Evolutionary conservation across 1,140 invertebrate species (phyloP).

Genomic region (Conus ventricosus): DNA sequence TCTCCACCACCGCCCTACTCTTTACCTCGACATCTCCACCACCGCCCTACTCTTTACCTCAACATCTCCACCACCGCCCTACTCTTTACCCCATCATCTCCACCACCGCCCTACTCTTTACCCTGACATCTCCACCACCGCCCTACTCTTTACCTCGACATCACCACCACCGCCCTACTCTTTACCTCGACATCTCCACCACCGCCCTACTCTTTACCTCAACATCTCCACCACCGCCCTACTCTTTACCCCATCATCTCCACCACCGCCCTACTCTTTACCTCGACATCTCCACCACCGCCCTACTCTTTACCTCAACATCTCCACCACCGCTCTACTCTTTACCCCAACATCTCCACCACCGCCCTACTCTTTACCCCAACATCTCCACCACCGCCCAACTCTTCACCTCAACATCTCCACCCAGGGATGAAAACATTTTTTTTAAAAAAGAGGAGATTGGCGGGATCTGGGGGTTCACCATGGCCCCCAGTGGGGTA

Average conservation of each 20-base stretch:
- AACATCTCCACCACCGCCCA: no score
- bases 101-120: slow-evolving; percentile 36
- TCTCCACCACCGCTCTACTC: no score
- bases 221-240: no score
- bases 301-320: slow-evolving; percentile 75
- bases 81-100: slow-evolving; percentile 66
- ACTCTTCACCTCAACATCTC: slow-evolving; percentile 77
- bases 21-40: slow-evolving; percentile 78
- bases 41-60: slow-evolving; percentile 73
- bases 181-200: slow-evolving; percentile 78
- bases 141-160: slow-evolving; percentile 76
- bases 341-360: no score
- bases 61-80: no score
- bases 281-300: slow-evolving; percentile 78
- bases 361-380: slow-evolving; percentile 54
- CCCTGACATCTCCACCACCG: no score
- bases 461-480: no score
- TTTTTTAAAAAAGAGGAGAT: no score
- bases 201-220: slow-evolving; percentile 73
- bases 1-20: no score
- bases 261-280: slow-evolving; percentile 36
- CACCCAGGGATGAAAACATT: no score
- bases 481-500: no score
- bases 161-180: no score
- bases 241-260: slow-evolving; percentile 66